A percentile compares a stretch with the other conserved stretches of the same genome.
These are phyloP conservation scores for Dipodomys merriami DNA, from an alignment of 2,113 vertebrate species.

Conservation along the genomic window DNA sequence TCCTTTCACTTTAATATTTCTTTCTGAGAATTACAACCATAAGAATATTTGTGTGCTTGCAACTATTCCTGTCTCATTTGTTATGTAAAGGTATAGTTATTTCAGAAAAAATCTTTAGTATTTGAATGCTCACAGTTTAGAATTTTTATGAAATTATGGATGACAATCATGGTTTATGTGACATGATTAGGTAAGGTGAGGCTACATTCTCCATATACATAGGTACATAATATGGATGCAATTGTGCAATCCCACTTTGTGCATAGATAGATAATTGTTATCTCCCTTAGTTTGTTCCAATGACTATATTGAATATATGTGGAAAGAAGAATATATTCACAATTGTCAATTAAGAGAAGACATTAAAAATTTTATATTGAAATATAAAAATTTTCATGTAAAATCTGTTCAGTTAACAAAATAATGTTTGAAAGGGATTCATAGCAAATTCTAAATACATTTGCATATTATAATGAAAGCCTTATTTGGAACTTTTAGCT, in stretches of 20 bases:
- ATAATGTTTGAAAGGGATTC: neutral
- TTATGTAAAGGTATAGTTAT: neutral
- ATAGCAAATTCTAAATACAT: neutral
- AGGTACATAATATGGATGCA: neutral
- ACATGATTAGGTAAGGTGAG: neutral
- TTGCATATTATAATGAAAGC: neutral
- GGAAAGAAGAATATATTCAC: neutral
- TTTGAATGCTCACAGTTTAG: neutral
- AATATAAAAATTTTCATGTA: constrained; percentile 29
- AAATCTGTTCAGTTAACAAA: neutral
- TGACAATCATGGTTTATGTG: neutral
- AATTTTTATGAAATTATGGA: neutral
- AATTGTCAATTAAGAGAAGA: neutral
- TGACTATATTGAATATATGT: neutral
- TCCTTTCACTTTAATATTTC: neutral
- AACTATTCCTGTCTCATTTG: neutral
- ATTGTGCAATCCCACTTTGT: neutral
- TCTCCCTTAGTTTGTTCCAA: neutral
- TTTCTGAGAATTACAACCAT: neutral
- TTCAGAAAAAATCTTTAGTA: neutral
- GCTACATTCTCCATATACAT: neutral
- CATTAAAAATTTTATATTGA: neutral
- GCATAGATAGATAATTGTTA: neutral
- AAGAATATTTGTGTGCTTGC: neutral
- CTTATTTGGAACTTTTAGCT: neutral